Percentiles rank a stretch among this genome's conserved stretches.
phyloP scores from a whole-genome alignment of 2,888 invertebrate species.

The Polydrusus pterygomalis region DNA sequence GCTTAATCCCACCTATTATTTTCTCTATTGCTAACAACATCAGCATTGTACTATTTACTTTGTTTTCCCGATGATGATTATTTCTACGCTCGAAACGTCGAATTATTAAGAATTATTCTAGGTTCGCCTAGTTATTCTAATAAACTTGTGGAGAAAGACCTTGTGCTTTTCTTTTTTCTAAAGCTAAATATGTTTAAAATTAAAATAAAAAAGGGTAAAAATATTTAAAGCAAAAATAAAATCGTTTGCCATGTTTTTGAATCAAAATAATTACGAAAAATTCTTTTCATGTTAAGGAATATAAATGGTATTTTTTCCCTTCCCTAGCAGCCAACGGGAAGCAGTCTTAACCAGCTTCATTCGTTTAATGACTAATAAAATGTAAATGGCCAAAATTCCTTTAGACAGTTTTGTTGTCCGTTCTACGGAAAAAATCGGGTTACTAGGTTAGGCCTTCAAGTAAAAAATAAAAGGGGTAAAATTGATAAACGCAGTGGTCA shows the following conservation, averaged over 20 bases:
- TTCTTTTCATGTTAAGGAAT: neutral
- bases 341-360: neutral
- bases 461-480: conserved; percentile 13
- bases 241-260: neutral
- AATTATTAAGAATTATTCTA: too few relatives aligned
- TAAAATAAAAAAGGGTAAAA: neutral
- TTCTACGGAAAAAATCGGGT: conserved; percentile 14
- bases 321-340: neutral
- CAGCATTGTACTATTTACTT: too few relatives aligned
- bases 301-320: neutral
- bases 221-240: neutral
- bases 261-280: neutral
- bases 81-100: too few relatives aligned
- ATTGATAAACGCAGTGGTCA: neutral
- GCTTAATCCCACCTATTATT: too few relatives aligned
- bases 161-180: too few relatives aligned
- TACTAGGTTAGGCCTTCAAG: neutral
- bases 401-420: neutral
- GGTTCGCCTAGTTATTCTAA: too few relatives aligned
- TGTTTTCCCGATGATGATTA: too few relatives aligned
- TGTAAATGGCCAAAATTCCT: conserved; percentile 9
- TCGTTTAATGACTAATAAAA: conserved; percentile 9
- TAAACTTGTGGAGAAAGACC: too few relatives aligned
- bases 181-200: too few relatives aligned
- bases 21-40: too few relatives aligned